Percentiles rank a stretch among this genome's conserved stretches.
Conservation (phyloP, 2,113 vertebrate genomes). For the Nettapus auritus region DNA sequence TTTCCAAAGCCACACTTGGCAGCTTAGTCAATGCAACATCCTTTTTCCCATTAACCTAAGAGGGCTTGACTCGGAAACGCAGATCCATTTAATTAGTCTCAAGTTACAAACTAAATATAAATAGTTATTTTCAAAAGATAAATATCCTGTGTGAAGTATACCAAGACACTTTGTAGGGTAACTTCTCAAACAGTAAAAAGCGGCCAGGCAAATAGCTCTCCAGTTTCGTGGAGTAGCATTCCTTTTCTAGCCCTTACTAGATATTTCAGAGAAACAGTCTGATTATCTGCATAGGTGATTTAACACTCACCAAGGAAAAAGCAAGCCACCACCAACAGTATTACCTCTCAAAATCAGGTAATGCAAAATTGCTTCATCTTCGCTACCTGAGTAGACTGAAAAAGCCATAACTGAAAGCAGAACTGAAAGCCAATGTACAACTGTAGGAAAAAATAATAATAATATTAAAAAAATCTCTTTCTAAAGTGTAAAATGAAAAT, state of each 20-base stretch:
- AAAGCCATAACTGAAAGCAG: background rate
- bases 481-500: background rate
- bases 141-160: slow-evolving; percentile 7
- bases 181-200: background rate
- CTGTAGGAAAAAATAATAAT: background rate
- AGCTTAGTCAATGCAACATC: slow-evolving; percentile 34
- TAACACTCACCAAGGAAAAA: background rate
- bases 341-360: background rate
- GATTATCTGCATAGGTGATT: background rate
- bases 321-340: background rate
- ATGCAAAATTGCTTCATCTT: background rate
- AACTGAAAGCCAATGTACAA: background rate
- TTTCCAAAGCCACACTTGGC: background rate
- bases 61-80: slow-evolving; percentile 6
- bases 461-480: background rate
- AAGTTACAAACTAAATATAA: slow-evolving; percentile 47
- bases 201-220: background rate
- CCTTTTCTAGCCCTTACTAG: background rate
- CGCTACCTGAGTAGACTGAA: background rate
- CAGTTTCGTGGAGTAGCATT: background rate
- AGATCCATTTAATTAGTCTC: slow-evolving; percentile 37
- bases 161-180: background rate
- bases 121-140: slow-evolving; percentile 52
- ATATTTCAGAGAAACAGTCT: background rate
- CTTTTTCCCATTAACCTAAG: slow-evolving; percentile 39